Conservation (phyloP, 1,140 invertebrate species). For the Melitaea cinxia region DNA sequence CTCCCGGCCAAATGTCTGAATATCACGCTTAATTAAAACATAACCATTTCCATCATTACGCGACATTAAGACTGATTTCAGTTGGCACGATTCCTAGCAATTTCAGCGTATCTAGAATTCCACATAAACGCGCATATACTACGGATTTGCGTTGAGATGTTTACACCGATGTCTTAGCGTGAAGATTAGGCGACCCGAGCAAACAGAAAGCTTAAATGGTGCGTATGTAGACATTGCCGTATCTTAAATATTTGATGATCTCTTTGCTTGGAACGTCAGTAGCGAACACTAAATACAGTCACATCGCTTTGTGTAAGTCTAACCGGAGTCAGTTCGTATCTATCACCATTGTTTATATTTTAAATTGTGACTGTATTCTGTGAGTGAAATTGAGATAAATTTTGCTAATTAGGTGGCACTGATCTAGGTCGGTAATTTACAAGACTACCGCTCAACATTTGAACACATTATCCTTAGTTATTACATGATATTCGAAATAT, state of each 20-base stretch:
- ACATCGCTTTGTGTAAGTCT: too few species aligned
- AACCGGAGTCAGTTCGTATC: too few species aligned
- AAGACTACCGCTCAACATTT: too few species aligned
- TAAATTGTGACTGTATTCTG: neutral
- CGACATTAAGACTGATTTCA: conserved; percentile 28
- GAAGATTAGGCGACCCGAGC: conserved; percentile 24
- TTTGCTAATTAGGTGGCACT: too few species aligned
- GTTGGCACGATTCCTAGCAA: conserved; percentile 29
- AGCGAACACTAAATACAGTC: neutral
- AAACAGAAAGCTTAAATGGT: conserved; percentile 25
- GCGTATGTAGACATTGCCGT: conserved; percentile 9
- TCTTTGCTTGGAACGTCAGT: conserved; percentile 6
- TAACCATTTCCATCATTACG: conserved; percentile 25
- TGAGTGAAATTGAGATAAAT: too few species aligned
- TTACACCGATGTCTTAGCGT: conserved; percentile 19
- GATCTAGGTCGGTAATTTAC: too few species aligned
- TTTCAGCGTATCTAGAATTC: conserved; percentile 13
- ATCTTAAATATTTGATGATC: conserved; percentile 24
- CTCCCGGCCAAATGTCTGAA: neutral
- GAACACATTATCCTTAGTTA: too few species aligned
- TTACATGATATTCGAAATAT: too few species aligned
- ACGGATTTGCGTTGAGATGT: conserved; percentile 17
- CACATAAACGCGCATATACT: conserved; percentile 26
- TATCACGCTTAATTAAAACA: conserved; percentile 27
- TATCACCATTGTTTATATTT: too few species aligned